Base-by-base conservation (phyloP, 92 coral and sea anemone genomes). In the Phenganax subtilis region DNA sequence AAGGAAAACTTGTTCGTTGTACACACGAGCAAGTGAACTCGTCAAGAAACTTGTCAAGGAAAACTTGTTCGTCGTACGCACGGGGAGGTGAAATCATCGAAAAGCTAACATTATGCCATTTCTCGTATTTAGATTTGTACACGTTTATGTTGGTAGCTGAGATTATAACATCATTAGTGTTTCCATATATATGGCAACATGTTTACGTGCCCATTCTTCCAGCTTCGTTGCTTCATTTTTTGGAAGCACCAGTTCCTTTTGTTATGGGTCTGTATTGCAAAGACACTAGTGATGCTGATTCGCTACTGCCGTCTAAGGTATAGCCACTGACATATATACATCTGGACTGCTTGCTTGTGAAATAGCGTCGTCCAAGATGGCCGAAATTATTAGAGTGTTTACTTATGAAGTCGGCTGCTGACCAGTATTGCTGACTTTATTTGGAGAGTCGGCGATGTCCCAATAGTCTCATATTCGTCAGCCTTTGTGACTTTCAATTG, bases 191-290 rank as follows among this genome's bases (percentile, higher is more conserved):
- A 16, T 94, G 98, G 98, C 98, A 94, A 88, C 98, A 94, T 81
- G 98, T 94, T 1, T 94, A 94, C 83, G 98, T 94, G 8, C 98
- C 98, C 17, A 94, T 94, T 84, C 88, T 94, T 10, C 98, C 98
- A 1, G 92, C 98, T 37, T 85, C 98, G 10, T 87, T 94, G 6
- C 84, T 86, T n/a, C 98, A 94, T 70, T 94, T 94, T 71, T 75
- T 94, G 54, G 98, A 94, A 86, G 98, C 98, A 11, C 98, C 98
- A 12, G 98, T 94, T 6, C 98, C 98, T 0, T 94, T 90, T 81
- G 76, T 94, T 1, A 94, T 94, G 97, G 98, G 98, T 17, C 84
- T 94, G 57, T 92, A 90, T 82, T 92, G 97, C 57, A 88, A 85
- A 30, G 78, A 90, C 47, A 93, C 86, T 10, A 90, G 86, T 68